Conservation (phyloP, 2,113 vertebrate species). For the Ctenodactylus gundi region DNA sequence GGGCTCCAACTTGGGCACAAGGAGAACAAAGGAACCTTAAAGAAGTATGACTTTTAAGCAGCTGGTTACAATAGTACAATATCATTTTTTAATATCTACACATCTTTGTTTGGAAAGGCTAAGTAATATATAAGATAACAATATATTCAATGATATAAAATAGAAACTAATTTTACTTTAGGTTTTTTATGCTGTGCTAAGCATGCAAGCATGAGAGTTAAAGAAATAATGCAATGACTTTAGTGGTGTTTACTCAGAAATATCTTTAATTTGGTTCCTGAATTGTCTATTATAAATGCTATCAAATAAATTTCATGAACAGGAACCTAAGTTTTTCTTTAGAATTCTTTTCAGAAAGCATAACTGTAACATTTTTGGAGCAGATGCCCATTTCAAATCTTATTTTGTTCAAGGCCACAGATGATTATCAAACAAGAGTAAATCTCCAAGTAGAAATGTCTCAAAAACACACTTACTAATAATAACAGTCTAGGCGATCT, state of each 20-base stretch:
- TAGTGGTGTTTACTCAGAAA: neutral
- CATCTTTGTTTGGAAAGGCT: neutral
- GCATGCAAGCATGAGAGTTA: neutral
- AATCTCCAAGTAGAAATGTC: neutral
- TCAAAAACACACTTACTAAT: neutral
- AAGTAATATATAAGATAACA: neutral
- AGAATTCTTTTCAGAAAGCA: slow-evolving; percentile 11
- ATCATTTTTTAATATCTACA: neutral
- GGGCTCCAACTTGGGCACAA: too few species aligned
- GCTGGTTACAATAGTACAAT: too few species aligned
- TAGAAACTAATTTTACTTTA: neutral
- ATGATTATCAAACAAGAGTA: neutral
- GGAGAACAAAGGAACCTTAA: too few species aligned
- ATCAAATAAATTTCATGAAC: slow-evolving; percentile 4
- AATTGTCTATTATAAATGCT: slow-evolving; percentile 20
- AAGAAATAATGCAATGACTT: neutral
- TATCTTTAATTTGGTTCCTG: neutral
- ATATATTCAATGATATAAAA: neutral
- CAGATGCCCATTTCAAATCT: neutral
- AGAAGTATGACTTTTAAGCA: too few species aligned
- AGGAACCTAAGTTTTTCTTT: neutral
- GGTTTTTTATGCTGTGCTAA: neutral
- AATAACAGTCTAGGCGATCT: neutral
- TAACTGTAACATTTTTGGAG: slow-evolving; percentile 9
- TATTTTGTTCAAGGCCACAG: neutral